These are phyloP conservation scores for cat (Felis catus) DNA, from an alignment of 2,113 vertebrate species.

Conservation along the genomic window F.catus_Fca126_mat1.0 CM031411.1:84769501-84770000, in stretches of 20 bases:
- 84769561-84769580: not conserved
- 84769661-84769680: not conserved
- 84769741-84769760: not conserved
- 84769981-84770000: not conserved
- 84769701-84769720: not conserved
- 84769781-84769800: not conserved
- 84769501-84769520: not conserved
- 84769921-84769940: slow-evolving; percentile 31
- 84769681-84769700: not conserved
- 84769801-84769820: not conserved
- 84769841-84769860: slow-evolving; percentile 29
- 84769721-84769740: slow-evolving; percentile 18
- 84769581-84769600: not conserved
- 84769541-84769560: not conserved
- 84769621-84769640: not conserved
- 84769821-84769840: not conserved
- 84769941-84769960: slow-evolving; percentile 31
- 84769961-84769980: not conserved
- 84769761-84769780: not conserved
- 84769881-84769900: slow-evolving; percentile 14
- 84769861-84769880: slow-evolving; percentile 5
- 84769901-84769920: slow-evolving; percentile 45
- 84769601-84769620: not conserved
- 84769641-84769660: not conserved
- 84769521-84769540: not conserved